Base-by-base conservation (phyloP, 1,140 invertebrate species). In the Zaprionus tsacasi region DNA sequence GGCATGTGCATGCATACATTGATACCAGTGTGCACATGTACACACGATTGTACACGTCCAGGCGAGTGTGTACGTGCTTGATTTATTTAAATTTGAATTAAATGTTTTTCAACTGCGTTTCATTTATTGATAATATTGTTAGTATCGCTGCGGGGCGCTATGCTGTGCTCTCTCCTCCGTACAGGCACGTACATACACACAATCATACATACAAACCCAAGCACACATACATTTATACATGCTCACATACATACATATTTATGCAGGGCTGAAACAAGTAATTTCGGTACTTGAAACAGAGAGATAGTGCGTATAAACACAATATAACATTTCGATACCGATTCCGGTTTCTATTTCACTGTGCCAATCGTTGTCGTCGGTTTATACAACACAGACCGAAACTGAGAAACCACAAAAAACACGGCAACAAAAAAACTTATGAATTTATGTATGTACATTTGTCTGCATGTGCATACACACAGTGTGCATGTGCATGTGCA, bases 261-360 rank as follows among this genome's bases (percentile, higher is more conserved):
- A 6, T 30, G 40, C 17, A 45, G 40, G 40, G 40, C 36, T 64
- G 56, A 65, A 65, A 43, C 55, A 60, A 54, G 50, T 57, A 57
- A 35, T 61, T 63, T 54, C 21, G 33, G 27, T 52, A 27, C 33
- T 58, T 54, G 27, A 15, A 38, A 36, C 17, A 15, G 40, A n/a
- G n/a, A 43, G 35, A 45, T 35, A 52, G 68, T 74, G 66, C 52
- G 66, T 69, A 75, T 69, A 33, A 64, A 75, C 36, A 75, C 45
- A 58, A 75, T 70, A 59, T 65, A 38, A 71, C 55, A 59, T 76
- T 70, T 59, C 70, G 60, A 59, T 70, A 40, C 43, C 61, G 54
- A 73, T 73, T 75, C 72, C 68, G 72, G 68, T 75, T 75, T 76
- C 68, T 76, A 71, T 76, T 76, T 76, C 55, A 76, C 67, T 76